These are phyloP conservation scores for Bombus waltoni DNA, from an alignment of 1,140 invertebrate species.

Conservation along the genomic window DNA sequence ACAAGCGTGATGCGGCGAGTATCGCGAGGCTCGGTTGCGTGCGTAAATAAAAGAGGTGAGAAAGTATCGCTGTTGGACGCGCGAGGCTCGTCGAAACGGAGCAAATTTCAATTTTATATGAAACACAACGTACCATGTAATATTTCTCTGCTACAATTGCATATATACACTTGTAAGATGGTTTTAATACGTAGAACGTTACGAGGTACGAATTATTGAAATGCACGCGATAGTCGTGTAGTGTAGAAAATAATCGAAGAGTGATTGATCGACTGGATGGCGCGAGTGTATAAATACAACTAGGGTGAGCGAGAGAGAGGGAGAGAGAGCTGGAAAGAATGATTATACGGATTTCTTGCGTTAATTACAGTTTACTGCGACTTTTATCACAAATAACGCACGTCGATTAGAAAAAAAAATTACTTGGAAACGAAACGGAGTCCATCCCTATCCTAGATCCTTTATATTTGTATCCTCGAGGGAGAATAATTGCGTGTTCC, in stretches of 20 bases:
- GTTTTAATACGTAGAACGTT: background rate
- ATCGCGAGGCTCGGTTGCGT: background rate
- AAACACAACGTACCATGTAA: background rate
- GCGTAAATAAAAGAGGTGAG: background rate
- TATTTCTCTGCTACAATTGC: background rate
- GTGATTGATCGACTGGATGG: too few species aligned
- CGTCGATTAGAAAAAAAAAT: background rate
- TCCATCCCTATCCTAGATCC: background rate
- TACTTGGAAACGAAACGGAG: background rate
- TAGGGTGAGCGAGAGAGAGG: too few species aligned
- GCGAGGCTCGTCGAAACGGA: too few species aligned
- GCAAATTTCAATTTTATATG: background rate
- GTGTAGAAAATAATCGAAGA: background rate
- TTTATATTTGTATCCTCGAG: background rate
- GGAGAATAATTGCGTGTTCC: background rate
- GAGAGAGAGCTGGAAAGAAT: background rate
- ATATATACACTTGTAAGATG: background rate
- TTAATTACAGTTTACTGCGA: background rate
- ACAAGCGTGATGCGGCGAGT: background rate
- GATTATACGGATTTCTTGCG: constrained; percentile 4
- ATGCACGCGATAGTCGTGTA: too few species aligned
- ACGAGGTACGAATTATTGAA: background rate
- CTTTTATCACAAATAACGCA: background rate
- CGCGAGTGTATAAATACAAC: background rate
- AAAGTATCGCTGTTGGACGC: background rate